Base-by-base conservation (phyloP, 2,797 vertebrate genomes). In the Channallabes apus region DNA sequence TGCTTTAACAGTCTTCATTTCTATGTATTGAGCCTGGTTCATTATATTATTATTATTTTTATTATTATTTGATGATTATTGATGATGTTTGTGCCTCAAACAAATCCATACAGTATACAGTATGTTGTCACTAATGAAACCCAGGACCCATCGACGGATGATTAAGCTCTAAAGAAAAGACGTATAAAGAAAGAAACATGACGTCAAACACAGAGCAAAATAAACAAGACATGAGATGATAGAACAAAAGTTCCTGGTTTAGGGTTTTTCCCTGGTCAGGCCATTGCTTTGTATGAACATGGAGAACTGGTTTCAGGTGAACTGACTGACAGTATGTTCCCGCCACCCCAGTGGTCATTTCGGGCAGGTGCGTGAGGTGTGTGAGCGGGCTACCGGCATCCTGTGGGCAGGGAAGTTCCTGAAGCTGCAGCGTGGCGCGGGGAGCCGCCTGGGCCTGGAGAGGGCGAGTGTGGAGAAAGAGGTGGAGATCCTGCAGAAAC, bases 331-430 rank as follows among this genome's bases (percentile, higher is more conserved):
- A 2, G 46, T 80, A 2, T 85, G 35, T 82, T 64, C 1, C 69
- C 9, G 14, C 85, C 0, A 0, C 56, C 27, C 0, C 91, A 96
- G 94, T 15, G 97, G 96, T 3, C 94, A 95, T 86, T 97, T 96
- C 0, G 95, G 95, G 0, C 93, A 95, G 88, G 95, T 97, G 81
- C 93, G 91, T 12, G 90, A 91, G 46, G 95, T 96, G 82, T 89
- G 56, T 0, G 92, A 96, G 68, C 91, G 92, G 20, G 58, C 91
- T 78, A 91, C 92, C 0, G 93, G 94, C 15, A 4, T 54, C 0
- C 72, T 67, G 54, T 96, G 94, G 86, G 96, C 96, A 0, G 95
- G 93, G 15, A 97, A 96, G 75, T 94, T 95, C 3, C 82, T 96
- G 67, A 94, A 95, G 93, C 86, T 89, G 0, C 89, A 86, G 0